Base-by-base conservation (phyloP, 2,888 invertebrate species). In the Noctua fimbriata region DNA sequence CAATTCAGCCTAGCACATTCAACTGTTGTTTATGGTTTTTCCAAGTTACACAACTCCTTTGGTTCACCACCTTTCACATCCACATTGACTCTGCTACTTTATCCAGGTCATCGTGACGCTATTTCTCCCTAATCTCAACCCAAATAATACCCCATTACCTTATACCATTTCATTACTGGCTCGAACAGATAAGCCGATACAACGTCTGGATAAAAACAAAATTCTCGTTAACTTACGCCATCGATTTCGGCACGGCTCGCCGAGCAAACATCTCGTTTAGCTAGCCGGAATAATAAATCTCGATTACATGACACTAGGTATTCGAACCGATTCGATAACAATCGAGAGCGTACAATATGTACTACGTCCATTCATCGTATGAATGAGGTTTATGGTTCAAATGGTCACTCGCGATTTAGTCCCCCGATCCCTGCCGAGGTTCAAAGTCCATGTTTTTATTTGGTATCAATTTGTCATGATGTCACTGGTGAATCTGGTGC, bases 391-490 rank as follows among this genome's bases (percentile, higher is more conserved):
- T 88, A 78, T 84, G 69, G 82, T 88, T 76, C 81, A 84, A 89
- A 81, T 87, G 69, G 87, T 86, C 82, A 84, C 80, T 71, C 74
- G 58, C 72, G 76, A 65, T 69, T 78, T 49, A 47, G 52, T 81
- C 44, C 73, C 79, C 67, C 67, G 81, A 73, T 86, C 80, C 80
- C 78, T 85, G 78, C 24, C 63, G 69, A 70, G 73, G 87, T 90
- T 80, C 90, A 90, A 93, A 94, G 93, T 92, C 88, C 90, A 81
- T 92, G 92, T 92, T 93, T 85, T 91, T 84, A 86, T 91, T 90
- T 87, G 86, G 88, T 83, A 87, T 84, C 85, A 89, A 89, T 90
- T 91, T 85, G 88, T 80, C 79, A 82, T 92, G 92, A 89, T 90
- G 92, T 92, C 92, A 93, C 87, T 90, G 88, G 87, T 86, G 74